Percentiles rank a stretch among this genome's conserved stretches.
Evolutionary conservation across 1,140 invertebrate species (phyloP).

Genomic region (Drosophila virilis): DNA sequence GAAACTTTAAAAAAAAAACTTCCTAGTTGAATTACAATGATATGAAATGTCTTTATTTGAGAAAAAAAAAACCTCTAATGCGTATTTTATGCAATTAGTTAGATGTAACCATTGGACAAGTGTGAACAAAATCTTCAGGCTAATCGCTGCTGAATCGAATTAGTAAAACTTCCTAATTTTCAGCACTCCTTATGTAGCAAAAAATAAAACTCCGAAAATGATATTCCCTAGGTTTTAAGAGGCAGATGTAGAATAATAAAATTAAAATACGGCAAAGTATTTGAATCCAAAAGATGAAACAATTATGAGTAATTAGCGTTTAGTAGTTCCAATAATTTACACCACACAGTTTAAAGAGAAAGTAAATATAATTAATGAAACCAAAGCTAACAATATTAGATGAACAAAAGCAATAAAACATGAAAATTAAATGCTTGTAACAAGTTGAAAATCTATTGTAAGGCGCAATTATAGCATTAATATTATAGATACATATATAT

Average conservation of each 20-base stretch:
- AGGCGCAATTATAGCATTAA: constrained; percentile 69
- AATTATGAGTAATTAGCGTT: constrained; percentile 64
- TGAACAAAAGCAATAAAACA: constrained; percentile 68
- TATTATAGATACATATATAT: constrained; percentile 51
- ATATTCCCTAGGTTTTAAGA: constrained; percentile 56
- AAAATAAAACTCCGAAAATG: constrained; percentile 44
- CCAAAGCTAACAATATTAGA: constrained; percentile 67
- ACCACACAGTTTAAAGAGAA: constrained; percentile 44
- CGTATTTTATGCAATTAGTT: constrained; percentile 56
- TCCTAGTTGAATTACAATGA: constrained; percentile 71
- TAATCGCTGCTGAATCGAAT: constrained; percentile 66
- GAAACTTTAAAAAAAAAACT: constrained; percentile 49
- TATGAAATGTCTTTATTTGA: constrained; percentile 64
- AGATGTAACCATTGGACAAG: constrained; percentile 71
- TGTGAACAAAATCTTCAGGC: constrained; percentile 71
- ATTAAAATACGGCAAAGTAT: constrained; percentile 45
- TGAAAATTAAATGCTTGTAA: constrained; percentile 66
- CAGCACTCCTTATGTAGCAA: constrained; percentile 28
- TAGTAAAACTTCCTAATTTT: constrained; percentile 53
- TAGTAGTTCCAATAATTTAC: constrained; percentile 81
- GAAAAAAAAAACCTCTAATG: constrained; percentile 44
- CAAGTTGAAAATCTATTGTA: constrained; percentile 68
- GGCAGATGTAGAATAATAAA: constrained; percentile 36
- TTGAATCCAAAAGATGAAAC: constrained; percentile 60
- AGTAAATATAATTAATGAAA: constrained; percentile 44